Percentiles rank a stretch among this genome's conserved stretches.
phyloP scores from a whole-genome alignment of 2,888 invertebrate genomes.

The Orthosia cruda region DNA sequence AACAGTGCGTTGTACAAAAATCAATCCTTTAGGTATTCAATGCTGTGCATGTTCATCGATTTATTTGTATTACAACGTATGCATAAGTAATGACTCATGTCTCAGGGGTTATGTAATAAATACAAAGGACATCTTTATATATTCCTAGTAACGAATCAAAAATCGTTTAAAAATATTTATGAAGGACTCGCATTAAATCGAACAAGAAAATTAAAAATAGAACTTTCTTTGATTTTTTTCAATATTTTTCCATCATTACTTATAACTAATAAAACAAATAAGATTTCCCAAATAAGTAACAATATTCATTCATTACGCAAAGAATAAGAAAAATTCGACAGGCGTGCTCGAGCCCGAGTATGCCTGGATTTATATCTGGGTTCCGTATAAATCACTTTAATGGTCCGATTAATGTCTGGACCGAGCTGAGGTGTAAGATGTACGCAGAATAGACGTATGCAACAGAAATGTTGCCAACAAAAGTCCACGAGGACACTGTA shows the following conservation, averaged over 20 bases:
- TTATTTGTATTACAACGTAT: constrained; percentile 32
- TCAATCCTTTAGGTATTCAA: constrained; percentile 12
- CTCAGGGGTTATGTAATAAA: neutral
- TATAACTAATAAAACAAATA: constrained; percentile 21
- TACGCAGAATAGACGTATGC: constrained; percentile 73
- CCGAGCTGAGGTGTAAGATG: constrained; percentile 78
- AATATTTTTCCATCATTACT: neutral
- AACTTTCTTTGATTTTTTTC: neutral
- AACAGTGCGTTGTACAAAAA: constrained; percentile 19
- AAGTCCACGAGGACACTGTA: constrained; percentile 42
- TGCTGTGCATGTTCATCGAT: constrained; percentile 10
- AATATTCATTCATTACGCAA: constrained; percentile 71
- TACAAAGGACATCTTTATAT: neutral
- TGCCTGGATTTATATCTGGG: constrained; percentile 83
- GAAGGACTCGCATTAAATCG: neutral
- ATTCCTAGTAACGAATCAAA: too few species aligned
- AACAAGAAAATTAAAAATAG: neutral
- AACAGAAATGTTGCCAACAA: constrained; percentile 69
- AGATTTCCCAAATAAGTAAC: constrained; percentile 44
- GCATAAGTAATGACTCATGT: constrained; percentile 13
- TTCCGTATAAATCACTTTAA: constrained; percentile 86
- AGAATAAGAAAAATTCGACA: constrained; percentile 80
- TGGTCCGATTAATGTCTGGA: constrained; percentile 84
- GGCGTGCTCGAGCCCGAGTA: constrained; percentile 78
- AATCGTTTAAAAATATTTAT: too few species aligned